Percentiles rank a stretch among this genome's conserved stretches.
Conservation (phyloP, 37 sponge, comb jelly and placozoan species). For the Aphrocallistes beatrix region DNA sequence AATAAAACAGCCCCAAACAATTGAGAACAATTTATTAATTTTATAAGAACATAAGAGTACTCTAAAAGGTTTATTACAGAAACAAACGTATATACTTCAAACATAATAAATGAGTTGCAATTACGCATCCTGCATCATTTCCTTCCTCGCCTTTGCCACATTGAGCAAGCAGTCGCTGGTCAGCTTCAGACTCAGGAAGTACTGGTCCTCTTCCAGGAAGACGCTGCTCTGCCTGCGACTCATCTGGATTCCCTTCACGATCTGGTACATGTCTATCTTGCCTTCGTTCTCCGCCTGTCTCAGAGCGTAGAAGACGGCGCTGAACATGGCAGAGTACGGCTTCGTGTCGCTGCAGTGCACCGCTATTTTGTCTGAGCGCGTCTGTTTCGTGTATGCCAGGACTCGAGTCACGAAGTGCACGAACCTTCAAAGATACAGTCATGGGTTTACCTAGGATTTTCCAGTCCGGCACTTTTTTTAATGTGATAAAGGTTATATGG, state of each 20-base stretch:
- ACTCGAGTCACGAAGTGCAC: background rate
- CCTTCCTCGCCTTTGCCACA: background rate
- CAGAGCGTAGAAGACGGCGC: conserved; percentile 1
- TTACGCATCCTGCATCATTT: no score
- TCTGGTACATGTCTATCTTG: conserved; percentile 15
- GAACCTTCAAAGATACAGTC: background rate
- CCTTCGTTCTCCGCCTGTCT: background rate
- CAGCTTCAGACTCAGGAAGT: background rate
- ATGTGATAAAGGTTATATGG: background rate
- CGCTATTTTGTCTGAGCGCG: background rate
- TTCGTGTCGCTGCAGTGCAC: conserved; percentile 8
- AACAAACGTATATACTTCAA: no score
- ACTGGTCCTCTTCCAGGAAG: background rate
- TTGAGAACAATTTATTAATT: no score
- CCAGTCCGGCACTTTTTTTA: no score
- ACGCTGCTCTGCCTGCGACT: background rate
- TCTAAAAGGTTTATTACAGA: no score
- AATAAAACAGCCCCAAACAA: no score
- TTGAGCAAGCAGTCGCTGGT: background rate
- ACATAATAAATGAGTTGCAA: no score
- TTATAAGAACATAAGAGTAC: no score
- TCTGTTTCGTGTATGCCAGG: background rate
- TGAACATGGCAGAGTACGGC: background rate
- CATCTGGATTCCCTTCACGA: background rate
- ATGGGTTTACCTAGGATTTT: no score